Conservation (phyloP, 2,113 vertebrate species). For the Takifugu flavidus region DNA sequence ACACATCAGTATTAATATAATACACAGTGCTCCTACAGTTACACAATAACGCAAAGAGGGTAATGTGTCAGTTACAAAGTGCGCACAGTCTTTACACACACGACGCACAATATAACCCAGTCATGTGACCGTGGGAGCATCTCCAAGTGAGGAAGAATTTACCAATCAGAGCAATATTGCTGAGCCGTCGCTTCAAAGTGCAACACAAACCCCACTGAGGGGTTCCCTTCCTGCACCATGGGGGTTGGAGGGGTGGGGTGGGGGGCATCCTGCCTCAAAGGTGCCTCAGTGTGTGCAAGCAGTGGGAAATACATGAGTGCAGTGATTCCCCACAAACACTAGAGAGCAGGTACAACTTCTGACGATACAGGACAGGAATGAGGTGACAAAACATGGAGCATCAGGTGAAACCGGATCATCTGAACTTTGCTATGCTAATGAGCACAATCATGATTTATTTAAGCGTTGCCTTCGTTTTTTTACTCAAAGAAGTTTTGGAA, state of each 20-base stretch:
- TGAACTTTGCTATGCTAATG: too few relatives aligned
- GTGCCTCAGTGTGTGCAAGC: slow-evolving; percentile 21
- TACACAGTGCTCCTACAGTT: slow-evolving; percentile 65
- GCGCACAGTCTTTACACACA: slow-evolving; percentile 59
- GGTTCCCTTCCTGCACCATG: slow-evolving; percentile 22
- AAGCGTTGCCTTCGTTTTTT: too few relatives aligned
- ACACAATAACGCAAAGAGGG: slow-evolving; percentile 50
- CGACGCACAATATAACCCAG: slow-evolving; percentile 49
- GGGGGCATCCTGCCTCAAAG: not conserved
- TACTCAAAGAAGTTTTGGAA: too few relatives aligned
- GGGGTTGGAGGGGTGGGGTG: not conserved
- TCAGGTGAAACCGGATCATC: too few relatives aligned
- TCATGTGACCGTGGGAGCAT: slow-evolving; percentile 19
- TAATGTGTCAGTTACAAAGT: slow-evolving; percentile 19
- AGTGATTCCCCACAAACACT: slow-evolving; percentile 22
- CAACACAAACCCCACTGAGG: slow-evolving; percentile 45
- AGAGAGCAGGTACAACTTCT: not conserved
- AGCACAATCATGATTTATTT: too few relatives aligned
- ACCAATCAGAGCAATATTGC: slow-evolving; percentile 51
- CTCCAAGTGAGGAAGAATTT: slow-evolving; percentile 41
- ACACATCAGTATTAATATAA: slow-evolving; percentile 77
- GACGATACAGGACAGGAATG: not conserved
- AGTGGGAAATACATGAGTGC: slow-evolving; percentile 19
- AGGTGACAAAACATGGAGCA: not conserved
- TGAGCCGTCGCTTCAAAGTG: slow-evolving; percentile 64